phyloP scores from a whole-genome alignment of 2,797 vertebrate species.

The Sylvilagus floridanus region DNA sequence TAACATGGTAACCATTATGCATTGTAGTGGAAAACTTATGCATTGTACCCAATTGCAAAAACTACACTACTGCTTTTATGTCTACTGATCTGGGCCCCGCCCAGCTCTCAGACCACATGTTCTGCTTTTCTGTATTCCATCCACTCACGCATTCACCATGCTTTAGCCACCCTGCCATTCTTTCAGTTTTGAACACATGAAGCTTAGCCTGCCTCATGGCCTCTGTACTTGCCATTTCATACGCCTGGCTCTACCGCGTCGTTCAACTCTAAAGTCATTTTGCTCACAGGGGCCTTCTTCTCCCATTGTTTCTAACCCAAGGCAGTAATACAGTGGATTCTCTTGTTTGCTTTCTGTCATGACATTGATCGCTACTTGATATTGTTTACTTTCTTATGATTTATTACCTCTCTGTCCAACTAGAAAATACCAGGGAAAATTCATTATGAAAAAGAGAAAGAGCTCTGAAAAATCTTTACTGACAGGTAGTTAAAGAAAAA shows the following conservation, averaged over 20 bases:
- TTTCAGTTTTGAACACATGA: not conserved
- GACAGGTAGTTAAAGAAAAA: slow-evolving; percentile 31
- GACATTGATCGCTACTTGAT: not conserved
- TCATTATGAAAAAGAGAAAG: not conserved
- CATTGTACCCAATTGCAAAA: not conserved
- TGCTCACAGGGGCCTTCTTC: not conserved
- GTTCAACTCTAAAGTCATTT: not conserved
- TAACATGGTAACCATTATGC: not conserved
- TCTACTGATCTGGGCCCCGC: not conserved
- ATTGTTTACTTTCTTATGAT: not conserved
- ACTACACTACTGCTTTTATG: not conserved
- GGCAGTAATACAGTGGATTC: not conserved
- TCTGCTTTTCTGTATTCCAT: not conserved
- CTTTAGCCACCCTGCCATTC: not conserved
- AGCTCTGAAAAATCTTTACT: not conserved
- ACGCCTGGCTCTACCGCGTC: not conserved
- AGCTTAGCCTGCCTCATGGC: not conserved
- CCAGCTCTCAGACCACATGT: not conserved
- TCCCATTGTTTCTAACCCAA: not conserved
- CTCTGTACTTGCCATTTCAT: not conserved
- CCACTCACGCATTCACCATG: not conserved
- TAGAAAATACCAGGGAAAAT: slow-evolving; percentile 2
- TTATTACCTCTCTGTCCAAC: not conserved
- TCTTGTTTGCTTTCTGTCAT: slow-evolving; percentile 21
- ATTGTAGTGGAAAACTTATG: not conserved